Conservation (phyloP, 2,113 vertebrate species). For the Colossoma macropomum region DNA sequence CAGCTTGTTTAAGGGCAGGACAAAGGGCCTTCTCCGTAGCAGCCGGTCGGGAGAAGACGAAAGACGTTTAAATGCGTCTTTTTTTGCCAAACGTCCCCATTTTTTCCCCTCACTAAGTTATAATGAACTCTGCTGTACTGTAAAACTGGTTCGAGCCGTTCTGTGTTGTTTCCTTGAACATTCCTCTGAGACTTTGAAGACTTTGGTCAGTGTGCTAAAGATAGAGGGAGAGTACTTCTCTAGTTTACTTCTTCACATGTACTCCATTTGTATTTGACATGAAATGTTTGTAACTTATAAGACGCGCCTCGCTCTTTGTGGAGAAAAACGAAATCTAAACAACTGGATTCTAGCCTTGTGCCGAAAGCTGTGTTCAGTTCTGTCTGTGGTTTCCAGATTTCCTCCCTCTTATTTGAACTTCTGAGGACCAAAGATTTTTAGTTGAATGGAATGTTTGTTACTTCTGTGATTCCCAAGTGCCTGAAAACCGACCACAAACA, state of each 20-base stretch:
- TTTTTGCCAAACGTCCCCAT: slow-evolving; percentile 55
- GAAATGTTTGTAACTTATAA: slow-evolving; percentile 66
- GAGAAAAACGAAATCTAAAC: neutral
- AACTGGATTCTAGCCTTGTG: slow-evolving; percentile 31
- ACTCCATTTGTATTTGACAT: slow-evolving; percentile 48
- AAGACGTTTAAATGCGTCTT: slow-evolving; percentile 19
- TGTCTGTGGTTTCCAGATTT: slow-evolving; percentile 65
- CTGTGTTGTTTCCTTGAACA: slow-evolving; percentile 26
- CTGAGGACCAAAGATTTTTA: slow-evolving; percentile 68
- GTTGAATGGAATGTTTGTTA: slow-evolving; percentile 62
- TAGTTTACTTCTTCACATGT: slow-evolving; percentile 3
- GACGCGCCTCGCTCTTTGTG: neutral
- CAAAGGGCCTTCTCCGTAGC: slow-evolving; percentile 5
- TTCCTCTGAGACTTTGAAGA: slow-evolving; percentile 37
- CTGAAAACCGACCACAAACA: slow-evolving; percentile 66
- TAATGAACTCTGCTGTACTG: slow-evolving; percentile 73
- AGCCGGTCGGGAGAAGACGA: neutral
- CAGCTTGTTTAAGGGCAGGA: slow-evolving; percentile 8
- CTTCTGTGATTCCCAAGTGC: slow-evolving; percentile 72
- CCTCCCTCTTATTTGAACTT: slow-evolving; percentile 45
- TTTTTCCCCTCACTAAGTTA: slow-evolving; percentile 67
- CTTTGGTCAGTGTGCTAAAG: slow-evolving; percentile 40
- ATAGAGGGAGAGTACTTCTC: slow-evolving; percentile 53
- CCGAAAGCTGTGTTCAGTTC: slow-evolving; percentile 64
- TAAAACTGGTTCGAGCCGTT: slow-evolving; percentile 66